Evolutionary conservation across 1,140 invertebrate genomes (phyloP), one percentile per base, ranked within the genome.

Genomic region (Stegodyphus mimosarum): DNA sequence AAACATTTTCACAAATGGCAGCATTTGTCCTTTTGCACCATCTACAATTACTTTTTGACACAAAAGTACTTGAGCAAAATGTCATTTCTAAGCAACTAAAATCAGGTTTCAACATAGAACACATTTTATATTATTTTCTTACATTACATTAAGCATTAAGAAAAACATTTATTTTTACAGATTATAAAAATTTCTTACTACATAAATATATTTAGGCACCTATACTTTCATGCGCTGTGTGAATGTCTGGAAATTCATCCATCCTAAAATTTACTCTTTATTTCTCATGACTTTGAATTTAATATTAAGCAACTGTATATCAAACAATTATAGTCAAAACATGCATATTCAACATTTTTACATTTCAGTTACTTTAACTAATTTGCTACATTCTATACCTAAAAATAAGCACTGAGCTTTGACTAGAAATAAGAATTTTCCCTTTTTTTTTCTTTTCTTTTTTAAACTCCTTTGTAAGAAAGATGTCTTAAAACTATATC

Each of bases 121-220:
- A 60, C 55, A 1, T 33, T 33, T 33, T 33, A 33, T 33, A 33
- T 33, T 33, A 33, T 33, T 33, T 33, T 33, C 33, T 33, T 33
- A 33, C 33, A 33, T 33, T 33, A 33, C 33, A 33, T 33, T 33
- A 33, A 33, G 33, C 55, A 60, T 15, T 60, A 9, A 60, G 55
- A 10, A n/a, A 33, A 13, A 55, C 7, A 74, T 55, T 74, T 74
- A 60, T 55, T 10, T 74, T 74, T 13, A 74, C 13, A 74, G 48
- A 76, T 64, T 66, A 76, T 66, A 76, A 76, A 76, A 64, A 76
- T n/a, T 66, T 49, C 33, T 50, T 76, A 5, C 74, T 76, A 76
- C 33, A 76, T 76, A 66, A 64, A 76, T 76, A 76, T 76, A 76
- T 76, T n/a, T 76, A 76, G 60, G 74, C 74, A 76, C 74, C 60